Percentiles rank a stretch among this genome's conserved stretches.
phyloP scores from a whole-genome alignment of 92 coral and sea anemone species.

The Heteractis magnifica region DNA sequence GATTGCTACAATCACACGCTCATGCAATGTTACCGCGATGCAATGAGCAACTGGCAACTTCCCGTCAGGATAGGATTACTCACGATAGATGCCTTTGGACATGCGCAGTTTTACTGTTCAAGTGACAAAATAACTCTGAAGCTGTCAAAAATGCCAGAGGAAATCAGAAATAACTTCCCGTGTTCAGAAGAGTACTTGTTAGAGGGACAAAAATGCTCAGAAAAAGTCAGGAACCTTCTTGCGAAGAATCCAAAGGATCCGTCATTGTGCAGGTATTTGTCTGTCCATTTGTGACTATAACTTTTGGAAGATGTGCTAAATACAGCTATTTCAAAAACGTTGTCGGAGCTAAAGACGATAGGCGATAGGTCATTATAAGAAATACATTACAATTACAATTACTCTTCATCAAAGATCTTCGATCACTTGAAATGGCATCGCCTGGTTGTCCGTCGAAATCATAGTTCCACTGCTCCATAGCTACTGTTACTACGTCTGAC shows the following conservation, averaged over 20 bases:
- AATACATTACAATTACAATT: no score
- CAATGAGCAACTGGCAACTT: not conserved
- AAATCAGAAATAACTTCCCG: not conserved
- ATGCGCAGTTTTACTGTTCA: not conserved
- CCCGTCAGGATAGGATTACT: not conserved
- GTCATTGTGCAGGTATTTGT: not conserved
- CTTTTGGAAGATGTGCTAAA: no score
- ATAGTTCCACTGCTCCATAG: no score
- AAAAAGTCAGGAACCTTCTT: not conserved
- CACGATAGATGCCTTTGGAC: not conserved
- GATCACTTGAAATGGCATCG: no score
- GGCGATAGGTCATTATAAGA: no score
- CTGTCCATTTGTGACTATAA: not conserved
- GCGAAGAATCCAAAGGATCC: not conserved
- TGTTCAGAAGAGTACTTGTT: not conserved
- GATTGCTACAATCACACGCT: not conserved
- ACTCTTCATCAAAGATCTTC: no score
- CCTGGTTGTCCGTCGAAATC: no score
- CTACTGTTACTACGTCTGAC: no score
- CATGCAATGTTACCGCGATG: not conserved
- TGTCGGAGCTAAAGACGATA: no score
- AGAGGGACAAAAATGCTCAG: constrained; percentile 4
- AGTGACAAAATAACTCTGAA: not conserved
- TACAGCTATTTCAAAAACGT: no score
- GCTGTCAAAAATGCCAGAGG: not conserved